phyloP scores from a whole-genome alignment of 2,888 invertebrate genomes.

The Nesidiocoris tenuis region DNA sequence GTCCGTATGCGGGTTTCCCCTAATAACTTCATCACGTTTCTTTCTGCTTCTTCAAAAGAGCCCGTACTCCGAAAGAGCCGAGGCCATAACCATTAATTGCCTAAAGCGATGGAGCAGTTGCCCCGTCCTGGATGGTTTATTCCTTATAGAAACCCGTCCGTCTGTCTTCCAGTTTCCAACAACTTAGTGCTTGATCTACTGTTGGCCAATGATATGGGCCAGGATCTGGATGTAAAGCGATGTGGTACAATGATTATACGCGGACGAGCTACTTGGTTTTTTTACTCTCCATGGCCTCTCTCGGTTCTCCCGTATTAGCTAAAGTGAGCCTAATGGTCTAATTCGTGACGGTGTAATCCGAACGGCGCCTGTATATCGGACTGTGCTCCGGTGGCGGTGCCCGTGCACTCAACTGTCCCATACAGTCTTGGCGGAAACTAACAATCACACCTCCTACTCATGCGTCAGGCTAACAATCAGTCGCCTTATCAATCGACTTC shows the following conservation, averaged over 20 bases:
- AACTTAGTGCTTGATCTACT: neutral
- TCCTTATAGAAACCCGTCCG: neutral
- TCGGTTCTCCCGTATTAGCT: constrained; percentile 35
- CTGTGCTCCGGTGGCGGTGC: neutral
- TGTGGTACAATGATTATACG: too few relatives aligned
- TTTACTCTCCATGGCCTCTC: constrained; percentile 9
- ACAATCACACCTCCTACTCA: constrained; percentile 36
- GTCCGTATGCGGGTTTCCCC: constrained; percentile 24
- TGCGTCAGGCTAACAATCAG: neutral
- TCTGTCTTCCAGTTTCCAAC: neutral
- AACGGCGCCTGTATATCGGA: constrained; percentile 35
- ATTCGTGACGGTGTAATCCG: constrained; percentile 40
- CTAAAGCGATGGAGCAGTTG: neutral
- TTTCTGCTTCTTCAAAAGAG: constrained; percentile 4
- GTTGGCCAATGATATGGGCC: neutral
- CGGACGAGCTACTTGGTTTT: neutral
- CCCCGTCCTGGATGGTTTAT: neutral
- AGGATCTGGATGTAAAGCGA: neutral
- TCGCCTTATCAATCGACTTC: neutral
- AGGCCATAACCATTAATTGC: neutral
- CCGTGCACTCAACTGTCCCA: neutral
- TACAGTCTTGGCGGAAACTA: constrained; percentile 34
- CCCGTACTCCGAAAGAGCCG: constrained; percentile 7
- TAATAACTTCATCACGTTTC: constrained; percentile 28
- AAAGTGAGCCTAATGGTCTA: constrained; percentile 38